Evolutionary conservation across 1,140 invertebrate genomes (phyloP), one percentile per base, ranked within the genome.

Genomic region (Trichoplusia ni): DNA sequence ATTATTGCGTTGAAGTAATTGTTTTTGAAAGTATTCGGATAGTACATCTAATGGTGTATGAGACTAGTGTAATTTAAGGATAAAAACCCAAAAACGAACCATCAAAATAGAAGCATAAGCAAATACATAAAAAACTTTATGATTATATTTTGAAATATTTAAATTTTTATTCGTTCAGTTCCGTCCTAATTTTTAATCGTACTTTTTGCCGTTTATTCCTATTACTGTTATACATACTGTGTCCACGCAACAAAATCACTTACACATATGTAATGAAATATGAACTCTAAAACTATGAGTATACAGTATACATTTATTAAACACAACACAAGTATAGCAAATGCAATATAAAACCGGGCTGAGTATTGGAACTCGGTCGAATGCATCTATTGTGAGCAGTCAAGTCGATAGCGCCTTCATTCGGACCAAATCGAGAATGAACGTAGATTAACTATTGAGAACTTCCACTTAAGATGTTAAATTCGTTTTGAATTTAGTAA

Each of bases 381-480:
- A 64, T 86, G 82, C 77, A 79, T 75, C 80, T 70, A 86, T 89
- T 86, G 79, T 84, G 66, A 71, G 19, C 40, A 37, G 49, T 58
- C 44, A 54, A 67, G 60, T 64, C 73, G 73, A 82, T 75, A 75
- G 67, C 73, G 67, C 69, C 59, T 72, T 76, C 77, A 81, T 77
- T 85, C 64, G 74, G 64, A 81, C 71, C 76, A 79, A 88, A 82
- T 86, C 79, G 74, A 78, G 77, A 85, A 84, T 86, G 78, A 81
- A 84, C 78, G 67, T 64, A 79, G 84, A 86, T 85, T 85, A 86
- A 84, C 81, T 82, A 77, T 83, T 81, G 67, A 69, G 75, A 86
- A 82, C 79, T 79, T 79, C 62, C 67, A 66, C 73, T 64, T 64
- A 79, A 79, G 76, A 79, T 71, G 73, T 73, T 77, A 73, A 76